Conservation (phyloP, 2,113 vertebrate species). For the Oophaga pumilio region DNA sequence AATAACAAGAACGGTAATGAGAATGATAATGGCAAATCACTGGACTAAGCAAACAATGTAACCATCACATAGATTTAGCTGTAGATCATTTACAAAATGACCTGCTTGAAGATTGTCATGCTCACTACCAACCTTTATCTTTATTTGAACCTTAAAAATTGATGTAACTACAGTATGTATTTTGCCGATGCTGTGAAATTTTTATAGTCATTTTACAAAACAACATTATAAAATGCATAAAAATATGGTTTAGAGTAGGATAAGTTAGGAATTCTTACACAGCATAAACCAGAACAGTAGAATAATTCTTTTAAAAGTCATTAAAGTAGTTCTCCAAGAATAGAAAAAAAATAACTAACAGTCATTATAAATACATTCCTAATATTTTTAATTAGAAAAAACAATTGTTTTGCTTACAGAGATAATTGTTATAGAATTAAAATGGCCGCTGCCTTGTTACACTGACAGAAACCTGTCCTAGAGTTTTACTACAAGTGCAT, state of each 20-base stretch:
- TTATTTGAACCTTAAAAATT: constrained; percentile 28
- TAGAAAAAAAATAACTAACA: no score
- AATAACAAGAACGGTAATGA: constrained; percentile 38
- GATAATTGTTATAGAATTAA: no score
- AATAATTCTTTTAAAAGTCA: no score
- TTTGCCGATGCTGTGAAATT: neutral
- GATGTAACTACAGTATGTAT: neutral
- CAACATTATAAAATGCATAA: neutral
- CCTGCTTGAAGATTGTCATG: constrained; percentile 32
- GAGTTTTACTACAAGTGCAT: no score
- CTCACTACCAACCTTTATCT: neutral
- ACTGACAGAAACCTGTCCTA: no score
- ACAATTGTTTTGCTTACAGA: no score
- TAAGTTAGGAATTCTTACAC: neutral
- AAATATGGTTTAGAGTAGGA: neutral
- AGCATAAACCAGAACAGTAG: no score
- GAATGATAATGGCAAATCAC: constrained; percentile 49
- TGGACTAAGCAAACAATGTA: constrained; percentile 53
- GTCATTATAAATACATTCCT: no score
- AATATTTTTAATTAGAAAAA: no score
- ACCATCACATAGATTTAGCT: constrained; percentile 36
- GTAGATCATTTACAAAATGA: constrained; percentile 47
- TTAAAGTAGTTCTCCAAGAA: no score
- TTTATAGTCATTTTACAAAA: neutral
- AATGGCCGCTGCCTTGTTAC: no score